A percentile compares a stretch with the other conserved stretches of the same genome.
Conservation (phyloP, 2,888 invertebrate species). For the Macrophya alboannulata region DNA sequence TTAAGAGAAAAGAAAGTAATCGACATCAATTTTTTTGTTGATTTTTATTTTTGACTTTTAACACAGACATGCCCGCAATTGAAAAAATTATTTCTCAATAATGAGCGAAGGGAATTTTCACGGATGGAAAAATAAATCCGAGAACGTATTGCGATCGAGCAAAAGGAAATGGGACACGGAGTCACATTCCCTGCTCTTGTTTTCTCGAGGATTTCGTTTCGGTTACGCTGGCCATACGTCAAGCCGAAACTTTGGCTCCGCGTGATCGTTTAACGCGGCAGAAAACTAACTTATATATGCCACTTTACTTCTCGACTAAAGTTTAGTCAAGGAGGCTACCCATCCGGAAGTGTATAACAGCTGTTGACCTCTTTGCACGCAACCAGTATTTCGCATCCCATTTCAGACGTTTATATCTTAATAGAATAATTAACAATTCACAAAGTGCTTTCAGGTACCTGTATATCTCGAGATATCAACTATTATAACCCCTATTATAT, state of each 20-base stretch:
- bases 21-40: not conserved
- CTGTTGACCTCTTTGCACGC: slow-evolving; percentile 44
- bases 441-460: not conserved
- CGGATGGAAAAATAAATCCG: not conserved
- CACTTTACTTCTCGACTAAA: slow-evolving; percentile 41
- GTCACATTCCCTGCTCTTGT: slow-evolving; percentile 8
- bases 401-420: not conserved
- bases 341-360: slow-evolving; percentile 41
- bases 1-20: not conserved
- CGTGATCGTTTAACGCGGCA: slow-evolving; percentile 52
- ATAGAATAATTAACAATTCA: not conserved
- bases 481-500: not conserved
- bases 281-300: slow-evolving; percentile 47
- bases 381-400: slow-evolving; percentile 28
- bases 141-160: not conserved
- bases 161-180: not conserved
- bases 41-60: not conserved
- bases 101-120: not conserved
- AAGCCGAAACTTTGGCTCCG: slow-evolving; percentile 49
- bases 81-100: not conserved
- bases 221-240: slow-evolving; percentile 47
- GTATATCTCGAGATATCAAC: not conserved
- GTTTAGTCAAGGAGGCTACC: slow-evolving; percentile 27
- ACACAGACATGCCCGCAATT: not conserved
- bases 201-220: slow-evolving; percentile 46